Conservation (phyloP, 2,888 invertebrate genomes). For the Xanthia togata region DNA sequence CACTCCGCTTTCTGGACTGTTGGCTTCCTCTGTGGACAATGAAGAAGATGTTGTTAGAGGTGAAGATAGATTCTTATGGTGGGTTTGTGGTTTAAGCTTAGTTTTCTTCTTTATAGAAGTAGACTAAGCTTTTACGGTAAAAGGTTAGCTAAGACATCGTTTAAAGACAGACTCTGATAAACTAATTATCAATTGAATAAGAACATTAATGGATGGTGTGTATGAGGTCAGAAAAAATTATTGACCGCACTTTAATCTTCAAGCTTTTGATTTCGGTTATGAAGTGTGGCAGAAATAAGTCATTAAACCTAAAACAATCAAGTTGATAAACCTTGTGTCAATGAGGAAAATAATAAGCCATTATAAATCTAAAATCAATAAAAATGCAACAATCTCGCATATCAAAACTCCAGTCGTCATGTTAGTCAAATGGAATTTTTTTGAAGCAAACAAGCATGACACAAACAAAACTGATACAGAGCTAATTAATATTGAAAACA, state of each 20-base stretch:
- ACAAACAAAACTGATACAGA: conserved; percentile 47
- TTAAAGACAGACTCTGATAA: not conserved
- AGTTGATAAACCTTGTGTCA: not conserved
- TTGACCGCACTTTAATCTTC: not conserved
- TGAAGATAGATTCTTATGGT: not conserved
- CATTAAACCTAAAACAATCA: conserved; percentile 5
- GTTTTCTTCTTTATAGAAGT: not conserved
- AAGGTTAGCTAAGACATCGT: not conserved
- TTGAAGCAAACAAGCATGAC: conserved; percentile 57
- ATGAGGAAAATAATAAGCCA: conserved; percentile 9
- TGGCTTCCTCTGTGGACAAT: conserved; percentile 90
- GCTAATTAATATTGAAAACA: conserved; percentile 64
- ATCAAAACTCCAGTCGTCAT: conserved; percentile 31
- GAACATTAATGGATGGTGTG: not conserved
- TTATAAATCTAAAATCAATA: conserved; percentile 46
- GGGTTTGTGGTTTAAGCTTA: not conserved
- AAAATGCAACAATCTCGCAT: conserved; percentile 44
- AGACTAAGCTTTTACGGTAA: not conserved
- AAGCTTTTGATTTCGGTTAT: not conserved
- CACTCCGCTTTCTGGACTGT: conserved; percentile 91
- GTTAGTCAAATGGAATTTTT: conserved; percentile 59
- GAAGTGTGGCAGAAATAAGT: not conserved
- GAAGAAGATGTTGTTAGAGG: conserved; percentile 48
- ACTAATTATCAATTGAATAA: not conserved
- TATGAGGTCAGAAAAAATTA: conserved; percentile 3